Conservation (phyloP, 92 coral and sea anemone species). For the Zoanthus sociatus region DNA sequence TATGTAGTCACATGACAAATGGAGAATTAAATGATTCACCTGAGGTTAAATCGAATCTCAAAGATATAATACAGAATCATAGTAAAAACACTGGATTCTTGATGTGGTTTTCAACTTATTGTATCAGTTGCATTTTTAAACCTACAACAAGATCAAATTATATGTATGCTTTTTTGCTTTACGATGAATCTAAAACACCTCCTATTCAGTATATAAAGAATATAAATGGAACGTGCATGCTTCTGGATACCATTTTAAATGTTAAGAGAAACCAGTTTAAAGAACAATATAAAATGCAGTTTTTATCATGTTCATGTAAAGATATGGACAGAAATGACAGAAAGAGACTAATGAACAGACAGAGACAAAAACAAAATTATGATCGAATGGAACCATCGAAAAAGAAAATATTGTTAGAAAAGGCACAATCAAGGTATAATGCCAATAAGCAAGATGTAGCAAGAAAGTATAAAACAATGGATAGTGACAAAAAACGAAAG, state of each 20-base stretch:
- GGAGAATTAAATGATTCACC: slow-evolving; percentile 50
- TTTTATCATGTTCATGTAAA: slow-evolving; percentile 57
- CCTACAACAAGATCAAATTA: slow-evolving; percentile 51
- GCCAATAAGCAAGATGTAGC: slow-evolving; percentile 18
- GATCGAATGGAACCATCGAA: slow-evolving; percentile 58
- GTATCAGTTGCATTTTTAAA: slow-evolving; percentile 53
- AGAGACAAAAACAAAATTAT: slow-evolving; percentile 52
- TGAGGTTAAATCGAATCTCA: slow-evolving; percentile 47
- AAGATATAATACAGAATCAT: slow-evolving; percentile 42
- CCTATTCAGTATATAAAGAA: slow-evolving; percentile 48
- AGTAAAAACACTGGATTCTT: slow-evolving; percentile 37
- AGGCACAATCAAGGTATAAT: slow-evolving; percentile 35
- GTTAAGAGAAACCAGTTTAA: slow-evolving; percentile 25
- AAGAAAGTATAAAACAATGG: slow-evolving; percentile 9
- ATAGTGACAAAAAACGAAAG: slow-evolving; percentile 13
- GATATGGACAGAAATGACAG: slow-evolving; percentile 62
- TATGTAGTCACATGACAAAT: slow-evolving; percentile 40
- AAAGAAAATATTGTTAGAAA: slow-evolving; percentile 43
- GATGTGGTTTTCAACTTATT: slow-evolving; percentile 44
- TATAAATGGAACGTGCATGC: slow-evolving; percentile 57
- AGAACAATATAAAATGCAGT: slow-evolving; percentile 55
- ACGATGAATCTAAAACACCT: slow-evolving; percentile 44
- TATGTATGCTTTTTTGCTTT: slow-evolving; percentile 26
- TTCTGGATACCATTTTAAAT: slow-evolving; percentile 58
- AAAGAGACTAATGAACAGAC: slow-evolving; percentile 51